Conservation (phyloP, 92 coral and sea anemone species). For the Diadumene lineata region DNA sequence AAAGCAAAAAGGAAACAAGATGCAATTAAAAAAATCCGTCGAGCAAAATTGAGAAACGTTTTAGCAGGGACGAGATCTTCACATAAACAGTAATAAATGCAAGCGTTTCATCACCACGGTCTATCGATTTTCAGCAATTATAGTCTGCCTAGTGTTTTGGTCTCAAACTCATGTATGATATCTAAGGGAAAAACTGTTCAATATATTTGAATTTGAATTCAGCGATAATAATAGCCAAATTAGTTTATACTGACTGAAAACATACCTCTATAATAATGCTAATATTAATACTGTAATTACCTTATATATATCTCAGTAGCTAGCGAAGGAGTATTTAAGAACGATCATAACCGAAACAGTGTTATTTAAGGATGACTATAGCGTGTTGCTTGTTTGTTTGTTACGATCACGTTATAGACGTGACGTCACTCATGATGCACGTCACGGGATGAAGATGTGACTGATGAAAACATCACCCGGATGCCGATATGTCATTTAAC, state of each 20-base stretch:
- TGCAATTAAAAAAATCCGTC: no score
- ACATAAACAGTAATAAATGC: no score
- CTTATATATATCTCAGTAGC: background rate
- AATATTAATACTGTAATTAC: background rate
- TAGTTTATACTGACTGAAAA: background rate
- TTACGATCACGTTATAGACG: background rate
- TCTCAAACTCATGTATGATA: no score
- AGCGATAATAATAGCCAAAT: background rate
- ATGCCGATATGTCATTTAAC: background rate
- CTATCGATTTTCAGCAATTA: no score
- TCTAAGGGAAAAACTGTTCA: no score
- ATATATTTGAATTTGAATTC: no score
- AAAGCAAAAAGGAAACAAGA: no score
- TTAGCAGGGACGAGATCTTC: no score
- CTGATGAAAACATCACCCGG: conserved; percentile 2
- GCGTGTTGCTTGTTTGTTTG: background rate
- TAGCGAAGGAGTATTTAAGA: background rate
- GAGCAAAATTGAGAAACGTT: no score
- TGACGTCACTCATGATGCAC: background rate
- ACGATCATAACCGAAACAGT: background rate
- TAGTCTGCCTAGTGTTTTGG: no score
- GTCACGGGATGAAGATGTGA: conserved; percentile 5
- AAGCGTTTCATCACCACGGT: no score
- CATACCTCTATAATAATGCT: background rate
- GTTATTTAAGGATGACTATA: background rate